Evolutionary conservation across 2,888 invertebrate genomes (phyloP).

Genomic region (Carabus problematicus): DNA sequence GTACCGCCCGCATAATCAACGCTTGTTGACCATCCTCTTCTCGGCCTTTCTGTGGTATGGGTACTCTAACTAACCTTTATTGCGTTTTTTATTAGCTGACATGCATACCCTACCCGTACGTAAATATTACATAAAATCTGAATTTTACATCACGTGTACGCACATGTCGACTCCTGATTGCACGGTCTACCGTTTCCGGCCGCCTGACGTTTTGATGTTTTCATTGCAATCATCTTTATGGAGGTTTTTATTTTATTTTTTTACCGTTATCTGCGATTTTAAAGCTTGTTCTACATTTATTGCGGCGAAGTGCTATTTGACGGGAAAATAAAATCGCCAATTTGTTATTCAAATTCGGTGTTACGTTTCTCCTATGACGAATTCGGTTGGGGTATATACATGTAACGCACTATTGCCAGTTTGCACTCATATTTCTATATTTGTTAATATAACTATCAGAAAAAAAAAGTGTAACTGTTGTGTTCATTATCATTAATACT

Average conservation of each 20-base stretch:
- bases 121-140: slow-evolving; percentile 33
- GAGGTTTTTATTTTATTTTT: slow-evolving; percentile 1
- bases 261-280: not conserved
- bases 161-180: not conserved
- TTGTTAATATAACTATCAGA: too few relatives aligned
- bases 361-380: too few relatives aligned
- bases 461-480: too few relatives aligned
- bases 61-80: slow-evolving; percentile 28
- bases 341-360: too few relatives aligned
- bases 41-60: slow-evolving; percentile 18
- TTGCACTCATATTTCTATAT: not conserved
- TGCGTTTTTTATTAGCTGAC: slow-evolving; percentile 15
- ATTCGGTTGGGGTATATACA: not conserved
- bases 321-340: too few relatives aligned
- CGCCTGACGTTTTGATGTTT: slow-evolving; percentile 16
- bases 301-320: too few relatives aligned
- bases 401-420: too few relatives aligned
- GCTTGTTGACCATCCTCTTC: slow-evolving; percentile 7
- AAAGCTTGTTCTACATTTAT: too few relatives aligned
- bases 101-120: not conserved
- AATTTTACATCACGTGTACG: slow-evolving; percentile 4
- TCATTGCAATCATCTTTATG: not conserved
- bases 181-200: not conserved
- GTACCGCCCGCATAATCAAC: too few relatives aligned
- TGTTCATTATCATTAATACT: too few relatives aligned